phyloP scores from a whole-genome alignment of 2,797 vertebrate genomes.

The Danio choprae region DNA sequence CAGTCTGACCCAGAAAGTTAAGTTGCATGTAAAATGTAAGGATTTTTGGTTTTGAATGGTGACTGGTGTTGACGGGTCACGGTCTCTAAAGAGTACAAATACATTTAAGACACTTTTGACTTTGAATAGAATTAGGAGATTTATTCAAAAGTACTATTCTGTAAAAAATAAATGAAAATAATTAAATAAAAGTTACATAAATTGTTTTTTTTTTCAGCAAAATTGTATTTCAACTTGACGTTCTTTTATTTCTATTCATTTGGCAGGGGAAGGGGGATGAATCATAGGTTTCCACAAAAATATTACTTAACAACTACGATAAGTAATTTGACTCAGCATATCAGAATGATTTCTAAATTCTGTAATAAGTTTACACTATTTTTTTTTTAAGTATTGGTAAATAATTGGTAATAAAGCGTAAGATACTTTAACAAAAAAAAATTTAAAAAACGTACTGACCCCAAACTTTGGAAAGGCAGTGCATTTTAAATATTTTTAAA shows the following conservation, averaged over 20 bases:
- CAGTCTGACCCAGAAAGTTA: not conserved
- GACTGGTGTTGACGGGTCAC: not conserved
- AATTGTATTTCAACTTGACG: not conserved
- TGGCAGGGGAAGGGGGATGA: too few relatives aligned
- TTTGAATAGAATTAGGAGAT: not conserved
- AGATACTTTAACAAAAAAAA: too few relatives aligned
- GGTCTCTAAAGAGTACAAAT: not conserved
- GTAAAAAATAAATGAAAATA: too few relatives aligned
- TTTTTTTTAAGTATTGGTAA: not conserved
- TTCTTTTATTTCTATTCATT: not conserved
- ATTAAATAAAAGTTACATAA: not conserved
- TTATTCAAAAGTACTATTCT: not conserved
- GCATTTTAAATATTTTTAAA: not conserved
- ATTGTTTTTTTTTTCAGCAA: not conserved
- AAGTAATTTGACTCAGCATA: not conserved
- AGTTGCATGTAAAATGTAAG: too few relatives aligned
- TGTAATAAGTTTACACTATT: too few relatives aligned
- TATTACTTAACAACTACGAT: too few relatives aligned
- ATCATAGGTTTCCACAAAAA: too few relatives aligned
- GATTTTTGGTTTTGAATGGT: not conserved
- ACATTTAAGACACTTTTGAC: not conserved
- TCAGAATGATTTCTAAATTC: not conserved
- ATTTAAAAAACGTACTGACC: not conserved
- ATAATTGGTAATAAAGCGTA: too few relatives aligned
- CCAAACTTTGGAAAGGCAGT: not conserved